Evolutionary conservation across 2,888 invertebrate genomes (phyloP).

Genomic region (Hydraecia micacea): DNA sequence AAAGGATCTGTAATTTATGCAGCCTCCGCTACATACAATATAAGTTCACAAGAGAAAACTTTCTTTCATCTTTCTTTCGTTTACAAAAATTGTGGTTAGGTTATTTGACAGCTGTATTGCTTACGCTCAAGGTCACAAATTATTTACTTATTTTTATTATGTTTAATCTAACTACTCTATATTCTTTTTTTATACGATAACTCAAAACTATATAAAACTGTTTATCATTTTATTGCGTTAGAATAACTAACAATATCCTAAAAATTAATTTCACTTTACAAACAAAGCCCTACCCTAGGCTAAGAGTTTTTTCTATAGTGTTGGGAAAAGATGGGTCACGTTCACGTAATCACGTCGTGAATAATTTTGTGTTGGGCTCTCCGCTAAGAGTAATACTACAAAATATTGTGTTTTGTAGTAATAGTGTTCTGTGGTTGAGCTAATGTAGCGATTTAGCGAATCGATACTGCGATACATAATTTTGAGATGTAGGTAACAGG

Average conservation of each 20-base stretch:
- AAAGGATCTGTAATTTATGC: slow-evolving; percentile 67
- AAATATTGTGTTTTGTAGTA: too few species aligned
- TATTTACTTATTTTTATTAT: slow-evolving; percentile 52
- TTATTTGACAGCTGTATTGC: slow-evolving; percentile 73
- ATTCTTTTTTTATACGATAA: slow-evolving; percentile 8
- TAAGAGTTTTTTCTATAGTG: slow-evolving; percentile 28
- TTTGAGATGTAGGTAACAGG: too few species aligned
- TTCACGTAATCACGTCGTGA: not conserved
- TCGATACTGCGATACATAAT: too few species aligned
- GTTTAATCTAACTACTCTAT: not conserved
- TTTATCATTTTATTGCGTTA: slow-evolving; percentile 1
- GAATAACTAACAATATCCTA: not conserved
- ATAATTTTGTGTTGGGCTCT: not conserved
- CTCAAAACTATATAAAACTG: slow-evolving; percentile 18
- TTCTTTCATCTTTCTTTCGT: slow-evolving; percentile 63
- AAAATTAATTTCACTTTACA: slow-evolving; percentile 37
- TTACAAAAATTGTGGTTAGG: slow-evolving; percentile 65
- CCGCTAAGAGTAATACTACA: too few species aligned
- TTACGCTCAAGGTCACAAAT: slow-evolving; percentile 72
- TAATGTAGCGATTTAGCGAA: not conserved
- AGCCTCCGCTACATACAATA: slow-evolving; percentile 70
- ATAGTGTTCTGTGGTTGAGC: too few species aligned
- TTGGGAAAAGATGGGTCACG: slow-evolving; percentile 1
- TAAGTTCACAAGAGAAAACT: slow-evolving; percentile 65
- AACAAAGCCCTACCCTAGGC: slow-evolving; percentile 60